A percentile compares a stretch with the other conserved stretches of the same genome.
phyloP scores from a whole-genome alignment of 2,797 vertebrate genomes.

The Geotria australis region DNA sequence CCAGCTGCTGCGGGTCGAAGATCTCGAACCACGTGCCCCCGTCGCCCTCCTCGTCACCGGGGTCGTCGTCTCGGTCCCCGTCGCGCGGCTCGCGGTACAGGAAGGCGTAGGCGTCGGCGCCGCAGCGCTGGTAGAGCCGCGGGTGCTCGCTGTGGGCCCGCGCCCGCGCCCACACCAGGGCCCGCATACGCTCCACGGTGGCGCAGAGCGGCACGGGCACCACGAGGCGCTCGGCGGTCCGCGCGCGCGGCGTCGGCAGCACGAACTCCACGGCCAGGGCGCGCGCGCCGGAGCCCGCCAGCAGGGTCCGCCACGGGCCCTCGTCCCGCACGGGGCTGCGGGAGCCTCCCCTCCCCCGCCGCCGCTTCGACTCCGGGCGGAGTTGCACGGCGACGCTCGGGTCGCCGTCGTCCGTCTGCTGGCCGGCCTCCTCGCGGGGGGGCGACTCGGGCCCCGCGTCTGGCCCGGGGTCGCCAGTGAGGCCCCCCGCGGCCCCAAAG shows the following conservation, averaged over 20 bases:
- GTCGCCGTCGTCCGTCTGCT: no score
- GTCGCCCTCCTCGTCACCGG: conserved; percentile 1
- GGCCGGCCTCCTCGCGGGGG: no score
- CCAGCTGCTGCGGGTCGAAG: conserved; percentile 22
- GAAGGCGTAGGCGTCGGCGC: conserved; percentile 16
- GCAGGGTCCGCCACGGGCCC: no score
- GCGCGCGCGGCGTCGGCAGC: conserved; percentile 3
- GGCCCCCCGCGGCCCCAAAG: no score
- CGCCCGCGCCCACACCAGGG: conserved; percentile 13
- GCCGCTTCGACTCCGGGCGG: no score
- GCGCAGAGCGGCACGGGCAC: conserved; percentile 17
- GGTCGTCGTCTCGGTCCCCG: no score
- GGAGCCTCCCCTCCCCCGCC: no score
- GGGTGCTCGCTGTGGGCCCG: conserved; percentile 8
- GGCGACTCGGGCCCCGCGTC: no score
- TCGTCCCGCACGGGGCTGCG: no score
- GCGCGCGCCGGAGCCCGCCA: not conserved
- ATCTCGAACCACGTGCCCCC: conserved; percentile 18
- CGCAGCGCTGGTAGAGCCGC: conserved; percentile 13
- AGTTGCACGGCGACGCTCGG: no score
- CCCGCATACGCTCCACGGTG: conserved; percentile 18
- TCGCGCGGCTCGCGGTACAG: conserved; percentile 7
- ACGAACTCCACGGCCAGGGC: conserved; percentile 15
- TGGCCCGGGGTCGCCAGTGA: no score
- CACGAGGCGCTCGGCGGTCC: not conserved